Percentiles rank a stretch among this genome's conserved stretches.
phyloP scores from a whole-genome alignment of 2,888 invertebrate genomes.

The Mantis religiosa region DNA sequence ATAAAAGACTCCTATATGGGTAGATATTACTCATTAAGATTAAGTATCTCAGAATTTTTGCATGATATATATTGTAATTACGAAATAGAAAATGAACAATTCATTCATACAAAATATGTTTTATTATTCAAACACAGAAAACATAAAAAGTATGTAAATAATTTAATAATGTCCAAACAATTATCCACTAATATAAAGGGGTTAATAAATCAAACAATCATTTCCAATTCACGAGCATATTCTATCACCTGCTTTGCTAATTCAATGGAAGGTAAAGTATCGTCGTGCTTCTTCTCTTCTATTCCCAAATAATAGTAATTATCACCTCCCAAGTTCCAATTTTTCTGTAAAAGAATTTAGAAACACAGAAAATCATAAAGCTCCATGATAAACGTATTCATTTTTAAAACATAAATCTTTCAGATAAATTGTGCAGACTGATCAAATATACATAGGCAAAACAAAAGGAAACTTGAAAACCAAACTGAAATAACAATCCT shows the following conservation, averaged over 20 bases:
- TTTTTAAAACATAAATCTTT: too few species aligned
- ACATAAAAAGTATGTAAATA: not conserved
- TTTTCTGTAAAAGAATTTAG: slow-evolving; percentile 55
- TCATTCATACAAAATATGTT: too few species aligned
- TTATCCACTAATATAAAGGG: not conserved
- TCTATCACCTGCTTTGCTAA: slow-evolving; percentile 91
- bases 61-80: too few species aligned
- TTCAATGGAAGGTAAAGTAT: slow-evolving; percentile 82
- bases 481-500: too few species aligned
- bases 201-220: slow-evolving; percentile 78
- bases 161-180: not conserved
- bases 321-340: slow-evolving; percentile 75
- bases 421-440: too few species aligned
- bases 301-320: slow-evolving; percentile 76
- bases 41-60: too few species aligned
- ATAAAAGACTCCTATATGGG: too few species aligned
- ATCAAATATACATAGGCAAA: too few species aligned
- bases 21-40: too few species aligned
- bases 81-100: too few species aligned
- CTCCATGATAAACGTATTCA: slow-evolving; percentile 21
- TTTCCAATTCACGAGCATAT: slow-evolving; percentile 96
- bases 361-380: slow-evolving; percentile 11
- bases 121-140: not conserved
- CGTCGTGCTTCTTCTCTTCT: slow-evolving; percentile 69
- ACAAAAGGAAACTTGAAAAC: too few species aligned